These are phyloP conservation scores for Drosophila parabipectinata DNA, from an alignment of 1,140 invertebrate species.

Conservation along the genomic window DNA sequence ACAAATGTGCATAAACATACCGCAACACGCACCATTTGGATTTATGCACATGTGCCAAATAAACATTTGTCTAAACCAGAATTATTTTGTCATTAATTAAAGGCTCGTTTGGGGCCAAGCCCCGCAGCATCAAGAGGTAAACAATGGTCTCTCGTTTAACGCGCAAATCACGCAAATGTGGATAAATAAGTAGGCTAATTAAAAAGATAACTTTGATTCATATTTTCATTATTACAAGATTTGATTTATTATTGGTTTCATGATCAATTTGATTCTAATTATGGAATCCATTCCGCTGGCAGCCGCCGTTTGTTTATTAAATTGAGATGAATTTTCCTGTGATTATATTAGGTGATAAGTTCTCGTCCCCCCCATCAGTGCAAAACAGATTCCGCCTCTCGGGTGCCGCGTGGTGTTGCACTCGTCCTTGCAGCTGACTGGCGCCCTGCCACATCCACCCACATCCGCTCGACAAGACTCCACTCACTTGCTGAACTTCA, in stretches of 20 bases:
- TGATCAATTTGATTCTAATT: constrained; percentile 61
- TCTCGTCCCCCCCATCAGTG: background rate
- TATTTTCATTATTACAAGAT: constrained; percentile 39
- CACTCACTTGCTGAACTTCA: constrained; percentile 74
- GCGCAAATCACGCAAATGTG: constrained; percentile 7
- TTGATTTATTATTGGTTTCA: constrained; percentile 47
- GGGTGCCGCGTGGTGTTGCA: constrained; percentile 22
- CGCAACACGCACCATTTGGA: constrained; percentile 32
- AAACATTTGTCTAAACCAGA: constrained; percentile 46
- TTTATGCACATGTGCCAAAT: constrained; percentile 23
- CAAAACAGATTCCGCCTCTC: constrained; percentile 9
- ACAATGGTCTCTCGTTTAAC: constrained; percentile 12
- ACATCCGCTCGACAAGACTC: constrained; percentile 41
- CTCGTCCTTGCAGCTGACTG: constrained; percentile 4
- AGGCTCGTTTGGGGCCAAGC: constrained; percentile 14
- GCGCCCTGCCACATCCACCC: background rate
- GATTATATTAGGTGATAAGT: background rate
- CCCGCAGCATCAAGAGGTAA: background rate
- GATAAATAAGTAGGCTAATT: constrained; percentile 36
- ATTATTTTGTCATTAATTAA: constrained; percentile 52
- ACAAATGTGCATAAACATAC: constrained; percentile 16
- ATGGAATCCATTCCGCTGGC: constrained; percentile 33
- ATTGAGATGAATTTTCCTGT: constrained; percentile 31
- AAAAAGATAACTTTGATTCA: constrained; percentile 37
- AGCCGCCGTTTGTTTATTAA: constrained; percentile 25